phyloP scores from a whole-genome alignment of 2,113 vertebrate genomes.

The Asarcornis scutulata region DNA sequence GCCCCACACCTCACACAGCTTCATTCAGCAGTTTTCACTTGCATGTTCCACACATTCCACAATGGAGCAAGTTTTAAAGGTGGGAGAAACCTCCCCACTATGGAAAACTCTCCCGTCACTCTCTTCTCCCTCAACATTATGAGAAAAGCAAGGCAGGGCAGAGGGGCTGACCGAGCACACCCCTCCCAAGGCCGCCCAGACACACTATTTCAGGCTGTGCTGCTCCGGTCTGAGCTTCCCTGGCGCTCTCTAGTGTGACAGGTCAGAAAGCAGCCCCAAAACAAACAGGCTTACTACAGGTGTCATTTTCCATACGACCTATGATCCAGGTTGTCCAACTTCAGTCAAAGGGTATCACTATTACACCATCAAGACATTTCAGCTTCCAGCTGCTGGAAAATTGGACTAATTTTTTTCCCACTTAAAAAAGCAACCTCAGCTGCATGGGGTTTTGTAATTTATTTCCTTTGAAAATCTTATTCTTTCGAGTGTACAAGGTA shows the following conservation, averaged over 20 bases:
- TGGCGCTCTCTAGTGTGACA: neutral
- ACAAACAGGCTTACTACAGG: neutral
- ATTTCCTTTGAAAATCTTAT: neutral
- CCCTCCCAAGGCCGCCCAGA: neutral
- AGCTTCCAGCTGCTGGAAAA: neutral
- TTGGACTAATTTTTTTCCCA: neutral
- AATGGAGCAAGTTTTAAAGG: neutral
- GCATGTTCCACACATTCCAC: too few species aligned
- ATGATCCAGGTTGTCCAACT: neutral
- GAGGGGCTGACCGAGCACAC: neutral
- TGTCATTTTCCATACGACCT: neutral
- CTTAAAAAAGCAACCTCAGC: neutral
- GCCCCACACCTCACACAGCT: neutral
- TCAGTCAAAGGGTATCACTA: neutral
- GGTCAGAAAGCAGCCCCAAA: neutral
- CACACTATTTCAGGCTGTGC: rapidly evolving
- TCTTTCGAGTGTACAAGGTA: constrained; percentile 1
- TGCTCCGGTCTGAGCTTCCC: neutral
- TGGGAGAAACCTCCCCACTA: neutral
- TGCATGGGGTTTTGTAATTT: neutral
- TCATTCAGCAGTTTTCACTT: neutral
- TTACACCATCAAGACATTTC: neutral
- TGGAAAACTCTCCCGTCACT: neutral
- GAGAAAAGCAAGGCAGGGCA: neutral
- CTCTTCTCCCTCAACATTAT: rapidly evolving